phyloP scores from a whole-genome alignment of 2,113 vertebrate species.

The Panurus biarmicus region DNA sequence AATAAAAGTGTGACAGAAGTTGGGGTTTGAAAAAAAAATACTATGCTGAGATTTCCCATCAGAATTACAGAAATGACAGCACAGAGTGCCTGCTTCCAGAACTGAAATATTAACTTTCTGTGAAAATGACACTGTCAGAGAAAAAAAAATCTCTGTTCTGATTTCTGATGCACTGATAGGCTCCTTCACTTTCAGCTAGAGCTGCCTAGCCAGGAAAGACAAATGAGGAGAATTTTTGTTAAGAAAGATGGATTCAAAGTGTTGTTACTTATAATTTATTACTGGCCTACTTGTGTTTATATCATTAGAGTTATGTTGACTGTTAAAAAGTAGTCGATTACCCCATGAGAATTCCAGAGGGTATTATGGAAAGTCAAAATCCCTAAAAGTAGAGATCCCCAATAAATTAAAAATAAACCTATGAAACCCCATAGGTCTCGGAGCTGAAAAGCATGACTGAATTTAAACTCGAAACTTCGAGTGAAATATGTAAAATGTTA shows the following conservation, averaged over 20 bases:
- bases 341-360: neutral
- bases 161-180: neutral
- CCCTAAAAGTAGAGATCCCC: too few species aligned
- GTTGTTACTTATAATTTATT: neutral
- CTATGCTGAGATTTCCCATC: neutral
- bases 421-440: neutral
- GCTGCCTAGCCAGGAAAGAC: neutral
- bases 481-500: neutral
- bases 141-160: neutral
- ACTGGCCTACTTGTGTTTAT: neutral
- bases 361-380: neutral
- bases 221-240: neutral
- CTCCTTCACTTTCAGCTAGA: neutral
- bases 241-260: neutral
- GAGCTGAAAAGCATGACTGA: neutral
- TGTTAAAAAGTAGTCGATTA: neutral
- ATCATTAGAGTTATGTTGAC: neutral
- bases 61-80: neutral
- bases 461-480: neutral
- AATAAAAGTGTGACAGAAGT: rapidly evolving
- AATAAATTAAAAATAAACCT: neutral
- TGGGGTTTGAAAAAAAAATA: neutral
- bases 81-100: neutral
- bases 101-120: neutral
- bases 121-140: neutral